phyloP scores from a whole-genome alignment of 2,888 invertebrate species.

The Amphipoea oculea region DNA sequence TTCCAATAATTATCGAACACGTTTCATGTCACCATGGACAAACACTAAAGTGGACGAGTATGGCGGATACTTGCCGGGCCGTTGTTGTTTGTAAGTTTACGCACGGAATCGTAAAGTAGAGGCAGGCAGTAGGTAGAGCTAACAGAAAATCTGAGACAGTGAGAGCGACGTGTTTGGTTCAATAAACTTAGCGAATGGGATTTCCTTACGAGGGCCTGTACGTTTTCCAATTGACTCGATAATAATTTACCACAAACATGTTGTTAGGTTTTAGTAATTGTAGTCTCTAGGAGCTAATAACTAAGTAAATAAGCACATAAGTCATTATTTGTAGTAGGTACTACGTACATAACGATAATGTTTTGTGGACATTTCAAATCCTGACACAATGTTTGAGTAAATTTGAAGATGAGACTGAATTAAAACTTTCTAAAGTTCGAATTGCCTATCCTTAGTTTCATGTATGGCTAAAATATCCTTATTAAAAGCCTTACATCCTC shows the following conservation, averaged over 20 bases:
- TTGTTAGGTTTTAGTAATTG: slow-evolving; percentile 27
- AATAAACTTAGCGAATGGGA: slow-evolving; percentile 66
- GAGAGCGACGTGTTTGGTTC: slow-evolving; percentile 76
- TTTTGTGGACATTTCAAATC: slow-evolving; percentile 19
- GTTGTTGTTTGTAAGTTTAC: slow-evolving; percentile 87
- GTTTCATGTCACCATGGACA: slow-evolving; percentile 90
- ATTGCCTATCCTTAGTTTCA: not conserved
- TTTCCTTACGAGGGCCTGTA: slow-evolving; percentile 70
- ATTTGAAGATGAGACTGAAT: not conserved
- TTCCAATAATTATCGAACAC: slow-evolving; percentile 91
- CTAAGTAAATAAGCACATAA: slow-evolving; percentile 4
- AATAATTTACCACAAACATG: slow-evolving; percentile 35
- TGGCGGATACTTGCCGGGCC: slow-evolving; percentile 81
- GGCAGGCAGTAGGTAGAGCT: slow-evolving; percentile 88
- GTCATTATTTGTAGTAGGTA: slow-evolving; percentile 2
- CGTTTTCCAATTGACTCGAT: slow-evolving; percentile 48
- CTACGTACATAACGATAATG: slow-evolving; percentile 30
- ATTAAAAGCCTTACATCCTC: not conserved
- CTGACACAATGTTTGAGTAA: slow-evolving; percentile 1
- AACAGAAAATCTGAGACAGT: slow-evolving; percentile 84
- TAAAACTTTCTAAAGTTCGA: slow-evolving; percentile 6
- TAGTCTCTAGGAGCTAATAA: slow-evolving; percentile 11
- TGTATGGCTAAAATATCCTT: not conserved
- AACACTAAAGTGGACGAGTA: slow-evolving; percentile 86
- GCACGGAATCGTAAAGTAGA: slow-evolving; percentile 86